Evolutionary conservation across 2,797 vertebrate genomes (phyloP).

Genomic region (Mustela erminea): DNA sequence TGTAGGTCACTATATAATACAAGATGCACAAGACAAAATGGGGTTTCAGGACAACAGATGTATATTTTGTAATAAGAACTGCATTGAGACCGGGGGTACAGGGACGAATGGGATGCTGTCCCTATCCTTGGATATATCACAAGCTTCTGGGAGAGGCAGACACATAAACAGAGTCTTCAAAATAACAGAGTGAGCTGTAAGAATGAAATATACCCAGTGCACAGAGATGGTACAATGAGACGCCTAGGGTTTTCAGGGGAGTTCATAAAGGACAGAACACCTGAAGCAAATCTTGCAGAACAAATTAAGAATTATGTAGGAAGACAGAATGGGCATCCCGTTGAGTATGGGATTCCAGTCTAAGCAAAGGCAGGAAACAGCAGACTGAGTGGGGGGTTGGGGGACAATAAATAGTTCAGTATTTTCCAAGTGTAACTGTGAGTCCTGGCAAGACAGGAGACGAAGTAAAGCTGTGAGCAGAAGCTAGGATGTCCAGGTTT

Average conservation of each 20-base stretch:
- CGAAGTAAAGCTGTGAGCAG: not conserved
- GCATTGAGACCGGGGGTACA: not conserved
- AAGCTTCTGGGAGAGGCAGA: not conserved
- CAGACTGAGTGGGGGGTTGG: fast-evolving
- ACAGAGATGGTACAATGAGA: not conserved
- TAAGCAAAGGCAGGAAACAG: not conserved
- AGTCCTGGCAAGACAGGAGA: not conserved
- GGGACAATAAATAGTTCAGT: not conserved
- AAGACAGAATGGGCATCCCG: not conserved
- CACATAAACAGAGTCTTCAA: not conserved
- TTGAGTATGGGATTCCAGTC: not conserved
- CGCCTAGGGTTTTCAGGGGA: not conserved
- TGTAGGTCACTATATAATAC: not conserved
- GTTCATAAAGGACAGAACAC: not conserved
- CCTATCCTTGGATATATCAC: not conserved
- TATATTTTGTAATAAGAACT: not conserved
- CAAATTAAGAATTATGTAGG: not conserved
- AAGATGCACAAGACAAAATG: not conserved
- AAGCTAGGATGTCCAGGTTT: not conserved
- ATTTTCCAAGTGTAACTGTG: not conserved
- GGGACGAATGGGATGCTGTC: not conserved
- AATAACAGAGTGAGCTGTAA: not conserved
- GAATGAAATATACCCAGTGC: not conserved
- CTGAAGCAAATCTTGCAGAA: not conserved
- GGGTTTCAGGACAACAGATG: not conserved